Evolutionary conservation across 2,888 invertebrate genomes (phyloP).

Genomic region (Drosophila dives): DNA sequence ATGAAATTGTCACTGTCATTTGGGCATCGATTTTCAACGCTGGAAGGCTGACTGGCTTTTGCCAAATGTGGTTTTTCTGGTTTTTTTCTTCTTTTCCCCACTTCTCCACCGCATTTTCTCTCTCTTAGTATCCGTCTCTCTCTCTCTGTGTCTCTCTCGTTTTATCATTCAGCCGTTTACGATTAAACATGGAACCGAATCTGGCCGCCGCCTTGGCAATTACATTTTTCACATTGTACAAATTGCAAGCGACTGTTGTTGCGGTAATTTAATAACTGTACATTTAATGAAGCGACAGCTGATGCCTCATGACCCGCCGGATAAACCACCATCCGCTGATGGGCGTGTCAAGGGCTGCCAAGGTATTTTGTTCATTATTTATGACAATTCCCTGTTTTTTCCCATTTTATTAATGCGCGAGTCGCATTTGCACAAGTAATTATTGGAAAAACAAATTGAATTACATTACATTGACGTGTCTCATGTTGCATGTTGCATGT

Average conservation of each 20-base stretch:
- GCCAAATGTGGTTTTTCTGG: conserved; percentile 67
- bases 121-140: neutral
- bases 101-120: neutral
- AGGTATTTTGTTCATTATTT: conserved; percentile 71
- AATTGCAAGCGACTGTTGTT: conserved; percentile 73
- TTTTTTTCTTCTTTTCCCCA: conserved; percentile 16
- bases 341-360: conserved; percentile 44
- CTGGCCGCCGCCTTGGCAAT: conserved; percentile 69
- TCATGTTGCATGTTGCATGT: conserved; percentile 6
- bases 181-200: conserved; percentile 61
- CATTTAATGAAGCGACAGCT: conserved; percentile 79
- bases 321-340: neutral
- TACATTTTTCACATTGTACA: conserved; percentile 77
- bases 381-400: conserved; percentile 52
- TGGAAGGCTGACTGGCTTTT: conserved; percentile 48
- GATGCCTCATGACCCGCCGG: conserved; percentile 46
- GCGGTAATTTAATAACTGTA: conserved; percentile 78
- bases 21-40: conserved; percentile 75
- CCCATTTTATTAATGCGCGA: conserved; percentile 5
- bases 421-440: conserved; percentile 43
- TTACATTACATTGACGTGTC: conserved; percentile 32
- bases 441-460: conserved; percentile 50
- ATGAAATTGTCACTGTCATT: conserved; percentile 79
- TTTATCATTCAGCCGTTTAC: conserved; percentile 25
- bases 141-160: neutral